phyloP scores from a whole-genome alignment of 2,113 vertebrate species.

The Ascaphus truei region DNA sequence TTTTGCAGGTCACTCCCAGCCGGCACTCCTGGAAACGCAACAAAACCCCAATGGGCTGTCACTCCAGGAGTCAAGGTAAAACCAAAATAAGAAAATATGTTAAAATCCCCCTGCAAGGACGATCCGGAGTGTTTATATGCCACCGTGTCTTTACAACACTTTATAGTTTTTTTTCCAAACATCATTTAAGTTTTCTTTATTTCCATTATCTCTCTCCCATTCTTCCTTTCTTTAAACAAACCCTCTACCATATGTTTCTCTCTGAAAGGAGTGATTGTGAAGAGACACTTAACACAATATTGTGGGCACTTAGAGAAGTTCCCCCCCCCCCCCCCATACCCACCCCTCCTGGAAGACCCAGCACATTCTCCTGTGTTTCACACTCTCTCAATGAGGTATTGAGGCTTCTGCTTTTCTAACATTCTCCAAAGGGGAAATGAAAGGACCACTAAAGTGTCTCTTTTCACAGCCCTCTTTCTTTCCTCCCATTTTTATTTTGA shows the following conservation, averaged over 20 bases:
- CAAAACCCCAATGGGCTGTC: background rate
- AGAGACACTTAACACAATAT: slow-evolving; percentile 58
- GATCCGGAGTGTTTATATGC: accelerated
- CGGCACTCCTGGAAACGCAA: background rate
- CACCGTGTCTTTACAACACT: slow-evolving; percentile 38
- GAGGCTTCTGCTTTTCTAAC: slow-evolving; percentile 62
- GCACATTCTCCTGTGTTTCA: slow-evolving; percentile 50
- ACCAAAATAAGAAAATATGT: background rate
- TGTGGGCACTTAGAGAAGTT: slow-evolving; percentile 48
- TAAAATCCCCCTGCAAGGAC: background rate
- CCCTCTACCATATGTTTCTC: slow-evolving; percentile 62
- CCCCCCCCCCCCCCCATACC: no score
- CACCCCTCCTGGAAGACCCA: slow-evolving; percentile 35
- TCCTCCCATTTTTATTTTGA: slow-evolving; percentile 46
- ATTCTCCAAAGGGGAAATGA: slow-evolving; percentile 44
- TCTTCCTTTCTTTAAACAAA: slow-evolving; percentile 50
- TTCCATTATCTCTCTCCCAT: slow-evolving; percentile 36
- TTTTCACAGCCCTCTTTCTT: slow-evolving; percentile 52
- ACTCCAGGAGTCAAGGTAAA: background rate
- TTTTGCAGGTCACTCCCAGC: no score
- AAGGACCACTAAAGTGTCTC: slow-evolving; percentile 53
- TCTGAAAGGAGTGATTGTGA: slow-evolving; percentile 62
- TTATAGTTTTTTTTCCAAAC: slow-evolving; percentile 36
- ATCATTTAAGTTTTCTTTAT: slow-evolving; percentile 46
- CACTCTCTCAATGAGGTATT: slow-evolving; percentile 57